Conservation (phyloP, 2,113 vertebrate species). For the Balaenoptera acutorostrata region DNA sequence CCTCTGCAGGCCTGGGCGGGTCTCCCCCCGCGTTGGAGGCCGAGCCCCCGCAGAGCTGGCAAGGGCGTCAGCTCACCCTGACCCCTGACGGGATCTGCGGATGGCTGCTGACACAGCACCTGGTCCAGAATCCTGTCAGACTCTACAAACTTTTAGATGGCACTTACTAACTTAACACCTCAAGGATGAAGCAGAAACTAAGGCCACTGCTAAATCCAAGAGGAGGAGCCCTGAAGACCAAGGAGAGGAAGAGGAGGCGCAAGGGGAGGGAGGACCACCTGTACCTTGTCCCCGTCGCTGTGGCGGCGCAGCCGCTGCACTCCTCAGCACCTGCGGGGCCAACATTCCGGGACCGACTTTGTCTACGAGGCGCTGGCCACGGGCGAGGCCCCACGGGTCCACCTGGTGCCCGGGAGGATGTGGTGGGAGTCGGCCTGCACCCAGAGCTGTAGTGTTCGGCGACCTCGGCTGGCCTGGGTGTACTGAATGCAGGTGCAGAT, state of each 20-base stretch:
- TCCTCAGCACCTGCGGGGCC: conserved; percentile 75
- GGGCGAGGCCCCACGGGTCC: conserved; percentile 88
- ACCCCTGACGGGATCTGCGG: background rate
- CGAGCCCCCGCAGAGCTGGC: background rate
- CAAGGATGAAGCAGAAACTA: conserved; percentile 73
- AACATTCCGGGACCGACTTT: conserved; percentile 91
- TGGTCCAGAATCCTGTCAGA: background rate
- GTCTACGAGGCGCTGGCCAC: conserved; percentile 91
- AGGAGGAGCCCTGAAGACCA: conserved; percentile 81
- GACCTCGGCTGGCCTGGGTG: conserved; percentile 41
- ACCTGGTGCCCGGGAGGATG: conserved; percentile 87
- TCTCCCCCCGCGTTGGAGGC: too few species aligned
- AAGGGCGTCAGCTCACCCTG: background rate
- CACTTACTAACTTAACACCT: conserved; percentile 82
- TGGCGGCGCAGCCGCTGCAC: conserved; percentile 83
- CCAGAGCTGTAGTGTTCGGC: conserved; percentile 85
- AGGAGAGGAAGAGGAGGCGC: conserved; percentile 89
- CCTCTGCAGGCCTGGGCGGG: background rate
- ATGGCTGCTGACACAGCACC: background rate
- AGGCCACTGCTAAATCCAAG: conserved; percentile 77
- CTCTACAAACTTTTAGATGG: conserved; percentile 68
- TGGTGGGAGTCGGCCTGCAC: conserved; percentile 88
- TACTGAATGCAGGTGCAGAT: background rate
- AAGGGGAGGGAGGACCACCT: conserved; percentile 85
- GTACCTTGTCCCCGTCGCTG: conserved; percentile 31